Evolutionary conservation across 2,888 invertebrate species (phyloP).

Genomic region (Actias luna): DNA sequence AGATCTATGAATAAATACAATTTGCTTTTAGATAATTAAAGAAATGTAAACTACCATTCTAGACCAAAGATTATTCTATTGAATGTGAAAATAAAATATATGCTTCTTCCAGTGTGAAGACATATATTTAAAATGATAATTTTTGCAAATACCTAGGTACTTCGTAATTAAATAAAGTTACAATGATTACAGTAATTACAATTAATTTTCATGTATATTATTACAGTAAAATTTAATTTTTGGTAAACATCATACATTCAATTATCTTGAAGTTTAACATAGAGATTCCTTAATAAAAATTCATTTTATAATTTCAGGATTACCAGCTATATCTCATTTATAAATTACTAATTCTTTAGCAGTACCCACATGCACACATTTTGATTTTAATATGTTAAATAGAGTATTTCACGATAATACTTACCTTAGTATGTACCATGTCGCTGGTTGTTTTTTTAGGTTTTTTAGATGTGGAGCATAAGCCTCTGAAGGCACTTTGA

Average conservation of each 20-base stretch:
- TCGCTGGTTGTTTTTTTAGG: constrained; percentile 53
- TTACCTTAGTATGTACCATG: constrained; percentile 57
- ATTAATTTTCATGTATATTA: too few relatives aligned
- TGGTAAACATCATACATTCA: too few relatives aligned
- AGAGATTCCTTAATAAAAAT: too few relatives aligned
- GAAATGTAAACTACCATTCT: neutral
- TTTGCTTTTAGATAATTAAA: neutral
- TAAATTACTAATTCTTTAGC: neutral
- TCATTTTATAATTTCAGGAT: too few relatives aligned
- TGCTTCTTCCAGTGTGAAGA: neutral
- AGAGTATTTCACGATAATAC: constrained; percentile 4
- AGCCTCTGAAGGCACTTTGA: constrained; percentile 37
- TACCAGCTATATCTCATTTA: too few relatives aligned
- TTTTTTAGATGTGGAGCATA: constrained; percentile 20
- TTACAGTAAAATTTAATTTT: too few relatives aligned
- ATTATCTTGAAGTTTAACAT: too few relatives aligned
- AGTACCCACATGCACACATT: neutral
- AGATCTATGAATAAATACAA: too few relatives aligned
- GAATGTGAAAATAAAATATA: neutral
- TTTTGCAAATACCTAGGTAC: neutral
- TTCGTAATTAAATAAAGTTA: too few relatives aligned
- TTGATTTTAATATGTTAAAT: neutral
- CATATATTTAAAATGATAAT: neutral
- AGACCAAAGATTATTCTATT: neutral
- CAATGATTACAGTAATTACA: too few relatives aligned